A percentile compares a stretch with the other conserved stretches of the same genome.
phyloP scores from a whole-genome alignment of 2,797 vertebrate genomes.

The Oreortyx pictus region DNA sequence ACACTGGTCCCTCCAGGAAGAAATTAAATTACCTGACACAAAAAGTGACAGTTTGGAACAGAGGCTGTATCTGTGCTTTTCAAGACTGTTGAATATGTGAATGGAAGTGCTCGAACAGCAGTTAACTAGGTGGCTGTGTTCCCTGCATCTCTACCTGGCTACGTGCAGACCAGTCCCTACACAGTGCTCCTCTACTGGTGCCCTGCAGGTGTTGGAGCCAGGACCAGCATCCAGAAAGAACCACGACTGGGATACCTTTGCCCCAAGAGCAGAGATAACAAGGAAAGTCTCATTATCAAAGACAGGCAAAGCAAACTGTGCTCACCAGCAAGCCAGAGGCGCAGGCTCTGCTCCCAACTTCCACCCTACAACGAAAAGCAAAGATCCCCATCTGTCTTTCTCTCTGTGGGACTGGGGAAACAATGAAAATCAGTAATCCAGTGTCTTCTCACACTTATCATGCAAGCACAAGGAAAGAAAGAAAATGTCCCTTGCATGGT shows the following conservation, averaged over 20 bases:
- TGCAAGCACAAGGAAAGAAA: neutral
- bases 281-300: neutral
- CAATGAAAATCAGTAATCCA: neutral
- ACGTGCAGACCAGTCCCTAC: neutral
- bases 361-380: rapidly evolving
- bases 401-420: neutral
- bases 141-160: neutral
- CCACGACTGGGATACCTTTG: neutral
- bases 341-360: neutral
- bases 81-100: slow-evolving; percentile 44
- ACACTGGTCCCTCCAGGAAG: slow-evolving; percentile 68
- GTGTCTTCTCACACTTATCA: neutral
- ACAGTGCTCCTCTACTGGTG: neutral
- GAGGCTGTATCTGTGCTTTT: slow-evolving; percentile 52
- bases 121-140: slow-evolving; percentile 39
- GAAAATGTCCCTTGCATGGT: neutral
- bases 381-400: neutral
- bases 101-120: slow-evolving; percentile 48
- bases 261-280: neutral
- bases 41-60: slow-evolving; percentile 65
- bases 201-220: neutral
- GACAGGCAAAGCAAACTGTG: neutral
- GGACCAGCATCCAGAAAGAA: neutral
- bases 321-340: neutral
- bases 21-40: slow-evolving; percentile 73